Conservation (phyloP, 2,113 vertebrate genomes). For the Hyla sarda region DNA sequence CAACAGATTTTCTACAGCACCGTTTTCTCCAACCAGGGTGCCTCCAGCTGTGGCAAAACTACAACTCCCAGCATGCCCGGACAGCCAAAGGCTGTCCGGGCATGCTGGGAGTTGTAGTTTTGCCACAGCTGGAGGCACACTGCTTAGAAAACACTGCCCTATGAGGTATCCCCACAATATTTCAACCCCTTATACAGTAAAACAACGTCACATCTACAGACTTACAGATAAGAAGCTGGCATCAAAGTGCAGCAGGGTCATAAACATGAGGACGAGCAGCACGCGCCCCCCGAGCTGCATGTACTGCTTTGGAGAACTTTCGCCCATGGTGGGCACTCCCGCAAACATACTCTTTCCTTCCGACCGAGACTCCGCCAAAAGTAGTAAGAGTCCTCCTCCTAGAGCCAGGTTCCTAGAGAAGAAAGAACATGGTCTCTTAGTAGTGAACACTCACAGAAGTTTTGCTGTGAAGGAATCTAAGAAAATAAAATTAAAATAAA, state of each 20-base stretch:
- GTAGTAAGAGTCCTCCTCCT: constrained; percentile 90
- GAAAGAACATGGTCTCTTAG: not conserved
- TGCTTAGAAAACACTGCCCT: too few relatives aligned
- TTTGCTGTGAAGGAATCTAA: not conserved
- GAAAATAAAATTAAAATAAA: too few relatives aligned
- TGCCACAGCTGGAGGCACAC: too few relatives aligned
- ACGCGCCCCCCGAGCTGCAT: constrained; percentile 96
- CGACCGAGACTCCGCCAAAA: constrained; percentile 92
- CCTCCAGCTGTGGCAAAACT: too few relatives aligned
- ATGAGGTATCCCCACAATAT: too few relatives aligned
- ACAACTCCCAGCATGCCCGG: too few relatives aligned
- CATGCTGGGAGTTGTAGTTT: too few relatives aligned
- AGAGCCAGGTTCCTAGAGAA: constrained; percentile 90
- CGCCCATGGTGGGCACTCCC: constrained; percentile 92
- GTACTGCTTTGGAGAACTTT: constrained; percentile 97
- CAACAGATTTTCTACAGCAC: too few relatives aligned
- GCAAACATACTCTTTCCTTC: constrained; percentile 99
- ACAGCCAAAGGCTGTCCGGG: too few relatives aligned
- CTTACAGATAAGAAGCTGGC: constrained; percentile 93
- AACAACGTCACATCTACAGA: constrained; percentile 53
- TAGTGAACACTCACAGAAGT: not conserved
- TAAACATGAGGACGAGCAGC: constrained; percentile 97
- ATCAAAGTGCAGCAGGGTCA: constrained; percentile 96
- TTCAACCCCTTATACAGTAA: too few relatives aligned
- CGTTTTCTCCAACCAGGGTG: too few relatives aligned